Conservation (phyloP, 2,113 vertebrate species). For the Dermatemys mawii region DNA sequence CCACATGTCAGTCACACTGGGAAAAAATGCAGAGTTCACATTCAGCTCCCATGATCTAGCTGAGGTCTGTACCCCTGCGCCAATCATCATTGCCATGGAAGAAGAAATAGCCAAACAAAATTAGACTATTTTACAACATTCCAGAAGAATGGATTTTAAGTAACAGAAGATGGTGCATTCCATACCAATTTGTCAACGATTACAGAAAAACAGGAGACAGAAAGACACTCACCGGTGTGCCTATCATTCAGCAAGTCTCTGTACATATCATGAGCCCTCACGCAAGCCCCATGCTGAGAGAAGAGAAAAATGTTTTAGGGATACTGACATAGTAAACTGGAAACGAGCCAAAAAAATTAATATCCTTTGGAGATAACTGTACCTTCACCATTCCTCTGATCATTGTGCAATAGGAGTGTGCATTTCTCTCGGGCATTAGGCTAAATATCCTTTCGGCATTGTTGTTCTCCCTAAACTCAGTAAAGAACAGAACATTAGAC, state of each 20-base stretch:
- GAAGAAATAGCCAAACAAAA: not conserved
- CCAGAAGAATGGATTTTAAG: not conserved
- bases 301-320: not conserved
- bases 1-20: constrained; percentile 21
- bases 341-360: not conserved
- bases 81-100: constrained; percentile 66
- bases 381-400: constrained; percentile 98
- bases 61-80: constrained; percentile 76
- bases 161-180: not conserved
- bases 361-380: not conserved
- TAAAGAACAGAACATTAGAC: not conserved
- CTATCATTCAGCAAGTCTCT: constrained; percentile 88
- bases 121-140: not conserved
- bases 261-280: constrained; percentile 86
- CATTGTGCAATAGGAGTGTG: constrained; percentile 87
- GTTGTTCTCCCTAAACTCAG: constrained; percentile 80
- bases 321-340: not conserved
- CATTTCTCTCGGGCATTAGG: constrained; percentile 89
- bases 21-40: constrained; percentile 28
- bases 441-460: constrained; percentile 93
- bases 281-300: constrained; percentile 82
- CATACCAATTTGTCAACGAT: fast-evolving
- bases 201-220: not conserved
- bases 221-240: constrained; percentile 82
- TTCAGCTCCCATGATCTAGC: constrained; percentile 78